A percentile compares a stretch with the other conserved stretches of the same genome.
phyloP scores from a whole-genome alignment of 2,113 vertebrate genomes.

The Amphilophus citrinellus region DNA sequence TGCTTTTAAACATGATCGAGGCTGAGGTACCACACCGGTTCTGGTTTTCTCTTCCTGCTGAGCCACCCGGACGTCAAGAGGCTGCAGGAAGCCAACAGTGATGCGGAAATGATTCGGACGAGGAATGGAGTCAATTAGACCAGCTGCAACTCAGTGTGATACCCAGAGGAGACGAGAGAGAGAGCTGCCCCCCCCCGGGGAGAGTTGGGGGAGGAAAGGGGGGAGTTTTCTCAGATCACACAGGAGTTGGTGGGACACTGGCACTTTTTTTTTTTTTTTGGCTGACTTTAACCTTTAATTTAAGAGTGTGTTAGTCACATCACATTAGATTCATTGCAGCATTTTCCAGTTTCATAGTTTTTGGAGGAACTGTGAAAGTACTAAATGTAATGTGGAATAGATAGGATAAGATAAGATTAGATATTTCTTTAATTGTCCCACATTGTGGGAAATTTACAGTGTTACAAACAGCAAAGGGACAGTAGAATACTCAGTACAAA shows the following conservation, averaged over 20 bases:
- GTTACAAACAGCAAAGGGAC: no score
- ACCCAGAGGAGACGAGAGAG: conserved; percentile 4
- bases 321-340: neutral
- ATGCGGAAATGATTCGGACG: conserved; percentile 35
- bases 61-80: neutral
- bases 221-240: neutral
- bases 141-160: conserved; percentile 48
- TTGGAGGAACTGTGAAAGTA: neutral
- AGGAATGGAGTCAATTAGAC: conserved; percentile 42
- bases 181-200: neutral
- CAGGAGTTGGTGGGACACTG: neutral
- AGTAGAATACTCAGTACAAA: no score
- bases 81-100: conserved; percentile 28
- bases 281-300: neutral
- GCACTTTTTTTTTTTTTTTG: neutral
- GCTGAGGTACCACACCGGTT: neutral
- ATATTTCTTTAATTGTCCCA: no score
- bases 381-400: neutral
- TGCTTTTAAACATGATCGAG: neutral
- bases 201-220: neutral
- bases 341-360: neutral
- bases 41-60: neutral
- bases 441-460: no score
- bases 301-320: neutral
- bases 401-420: no score